phyloP scores from a whole-genome alignment of 2,888 invertebrate genomes.

The Ornithoptera alexandrae region DNA sequence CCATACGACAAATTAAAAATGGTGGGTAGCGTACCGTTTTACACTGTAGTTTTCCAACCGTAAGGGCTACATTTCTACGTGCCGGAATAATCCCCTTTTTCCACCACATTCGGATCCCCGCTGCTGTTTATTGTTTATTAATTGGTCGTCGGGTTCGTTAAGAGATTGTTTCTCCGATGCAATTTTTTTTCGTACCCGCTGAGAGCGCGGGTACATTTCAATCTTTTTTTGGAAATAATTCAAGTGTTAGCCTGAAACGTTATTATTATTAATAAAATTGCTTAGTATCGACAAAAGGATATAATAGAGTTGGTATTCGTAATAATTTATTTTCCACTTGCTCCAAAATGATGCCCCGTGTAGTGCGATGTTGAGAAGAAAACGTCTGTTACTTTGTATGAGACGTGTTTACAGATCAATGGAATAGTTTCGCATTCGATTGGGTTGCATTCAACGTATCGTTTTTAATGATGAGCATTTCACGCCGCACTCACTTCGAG shows the following conservation, averaged over 20 bases:
- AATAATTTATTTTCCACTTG: conserved; percentile 1
- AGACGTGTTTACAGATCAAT: conserved; percentile 12
- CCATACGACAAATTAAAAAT: not conserved
- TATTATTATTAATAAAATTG: conserved; percentile 18
- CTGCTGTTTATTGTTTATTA: conserved; percentile 47
- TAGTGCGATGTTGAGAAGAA: not conserved
- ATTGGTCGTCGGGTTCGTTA: conserved; percentile 51
- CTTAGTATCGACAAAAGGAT: conserved; percentile 10
- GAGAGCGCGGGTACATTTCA: conserved; percentile 5
- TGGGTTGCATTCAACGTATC: not conserved
- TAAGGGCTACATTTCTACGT: conserved; percentile 27
- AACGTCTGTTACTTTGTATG: conserved; percentile 6
- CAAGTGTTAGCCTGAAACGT: conserved; percentile 11
- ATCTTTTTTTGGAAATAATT: conserved; percentile 20
- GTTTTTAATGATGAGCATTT: conserved; percentile 4
- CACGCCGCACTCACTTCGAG: not conserved
- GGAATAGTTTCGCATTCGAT: not conserved
- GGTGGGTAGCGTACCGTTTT: not conserved
- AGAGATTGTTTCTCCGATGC: conserved; percentile 43
- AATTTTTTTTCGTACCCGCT: conserved; percentile 31
- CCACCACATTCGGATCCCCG: conserved; percentile 53
- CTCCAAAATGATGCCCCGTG: conserved; percentile 26
- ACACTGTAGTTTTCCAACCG: not conserved
- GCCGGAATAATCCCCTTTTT: conserved; percentile 61
- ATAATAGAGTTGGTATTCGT: conserved; percentile 5